A percentile compares a stretch with the other conserved stretches of the same genome.
phyloP scores from a whole-genome alignment of 2,888 invertebrate genomes.

The Himalopsyche kuldschensis region DNA sequence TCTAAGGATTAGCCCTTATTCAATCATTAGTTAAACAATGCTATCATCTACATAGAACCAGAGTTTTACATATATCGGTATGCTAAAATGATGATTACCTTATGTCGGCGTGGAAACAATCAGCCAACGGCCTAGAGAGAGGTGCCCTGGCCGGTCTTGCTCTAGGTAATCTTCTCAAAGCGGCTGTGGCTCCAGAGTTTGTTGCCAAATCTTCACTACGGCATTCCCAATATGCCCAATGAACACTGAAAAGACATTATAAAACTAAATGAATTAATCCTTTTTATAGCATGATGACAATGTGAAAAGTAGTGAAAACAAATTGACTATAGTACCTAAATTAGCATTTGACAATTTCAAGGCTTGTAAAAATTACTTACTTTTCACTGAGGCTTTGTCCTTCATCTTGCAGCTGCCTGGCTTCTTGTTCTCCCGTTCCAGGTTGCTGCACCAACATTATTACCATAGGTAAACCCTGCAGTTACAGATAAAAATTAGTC shows the following conservation, averaged over 20 bases:
- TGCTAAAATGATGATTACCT: conserved; percentile 53
- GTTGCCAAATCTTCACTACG: conserved; percentile 68
- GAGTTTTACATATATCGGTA: too few relatives aligned
- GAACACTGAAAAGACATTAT: conserved; percentile 61
- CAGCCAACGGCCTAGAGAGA: conserved; percentile 73
- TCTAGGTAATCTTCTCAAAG: conserved; percentile 72
- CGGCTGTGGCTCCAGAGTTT: conserved; percentile 68
- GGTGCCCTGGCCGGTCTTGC: conserved; percentile 79
- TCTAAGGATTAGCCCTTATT: too few relatives aligned
- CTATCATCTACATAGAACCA: too few relatives aligned
- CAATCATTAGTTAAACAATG: too few relatives aligned
- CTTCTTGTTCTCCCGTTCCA: conserved; percentile 79
- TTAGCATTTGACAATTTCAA: too few relatives aligned
- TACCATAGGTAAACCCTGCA: conserved; percentile 74
- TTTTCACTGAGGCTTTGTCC: conserved; percentile 88
- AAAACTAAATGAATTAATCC: too few relatives aligned
- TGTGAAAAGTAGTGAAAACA: too few relatives aligned
- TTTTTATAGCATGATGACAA: too few relatives aligned
- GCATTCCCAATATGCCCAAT: conserved; percentile 84
- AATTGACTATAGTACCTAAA: too few relatives aligned
- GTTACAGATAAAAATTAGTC: not conserved
- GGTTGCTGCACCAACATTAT: conserved; percentile 88
- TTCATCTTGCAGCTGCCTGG: conserved; percentile 82
- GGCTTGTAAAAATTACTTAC: conserved; percentile 48
- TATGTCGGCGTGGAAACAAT: conserved; percentile 82